Evolutionary conservation across 2,113 vertebrate species (phyloP).

Genomic region (Eretmochelys imbricata): DNA sequence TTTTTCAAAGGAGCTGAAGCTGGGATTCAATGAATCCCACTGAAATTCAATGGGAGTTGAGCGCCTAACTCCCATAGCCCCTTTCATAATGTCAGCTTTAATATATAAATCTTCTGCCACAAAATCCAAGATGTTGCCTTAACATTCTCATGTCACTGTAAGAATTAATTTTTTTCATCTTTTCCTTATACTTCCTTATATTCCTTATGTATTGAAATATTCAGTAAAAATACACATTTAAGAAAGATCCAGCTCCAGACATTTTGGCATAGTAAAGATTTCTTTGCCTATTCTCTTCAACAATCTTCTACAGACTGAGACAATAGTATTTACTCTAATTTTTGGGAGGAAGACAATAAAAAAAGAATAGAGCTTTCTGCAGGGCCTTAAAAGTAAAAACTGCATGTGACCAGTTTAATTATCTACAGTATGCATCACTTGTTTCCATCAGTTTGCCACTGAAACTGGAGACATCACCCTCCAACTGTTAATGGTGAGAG

Average conservation of each 20-base stretch:
- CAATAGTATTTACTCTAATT: not conserved
- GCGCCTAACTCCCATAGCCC: not conserved
- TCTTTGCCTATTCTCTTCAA: not conserved
- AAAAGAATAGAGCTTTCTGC: not conserved
- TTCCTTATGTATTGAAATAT: not conserved
- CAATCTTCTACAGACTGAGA: not conserved
- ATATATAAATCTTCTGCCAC: not conserved
- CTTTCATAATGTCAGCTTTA: not conserved
- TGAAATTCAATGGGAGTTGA: not conserved
- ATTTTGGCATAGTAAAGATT: not conserved
- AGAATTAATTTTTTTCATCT: not conserved
- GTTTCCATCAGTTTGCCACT: not conserved
- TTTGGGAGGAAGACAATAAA: not conserved
- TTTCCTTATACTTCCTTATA: too few relatives aligned
- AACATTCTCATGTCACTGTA: not conserved
- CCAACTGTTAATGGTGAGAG: not conserved
- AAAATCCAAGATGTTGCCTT: not conserved
- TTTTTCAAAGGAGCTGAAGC: not conserved
- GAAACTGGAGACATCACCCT: not conserved
- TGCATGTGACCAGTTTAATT: not conserved
- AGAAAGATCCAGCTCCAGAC: not conserved
- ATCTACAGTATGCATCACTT: not conserved
- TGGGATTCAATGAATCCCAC: not conserved
- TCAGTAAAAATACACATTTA: not conserved
- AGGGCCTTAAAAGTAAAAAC: not conserved